Conservation (phyloP, 2,113 vertebrate genomes). For the Leptodactylus fuscus region DNA sequence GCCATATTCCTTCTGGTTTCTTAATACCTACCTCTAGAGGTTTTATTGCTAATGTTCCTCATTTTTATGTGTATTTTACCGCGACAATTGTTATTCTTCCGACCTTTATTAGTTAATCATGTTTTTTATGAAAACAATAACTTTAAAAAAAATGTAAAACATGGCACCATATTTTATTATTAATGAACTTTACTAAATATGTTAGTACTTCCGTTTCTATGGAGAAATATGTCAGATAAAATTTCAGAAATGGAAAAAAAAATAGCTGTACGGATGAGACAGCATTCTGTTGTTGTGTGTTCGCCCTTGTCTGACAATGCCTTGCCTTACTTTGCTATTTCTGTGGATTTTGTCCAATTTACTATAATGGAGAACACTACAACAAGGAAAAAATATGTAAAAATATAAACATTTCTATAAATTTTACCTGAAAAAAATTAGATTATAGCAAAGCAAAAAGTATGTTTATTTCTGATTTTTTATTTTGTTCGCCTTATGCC, state of each 20-base stretch:
- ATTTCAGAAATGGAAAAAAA: background rate
- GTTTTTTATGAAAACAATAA: conserved; percentile 4
- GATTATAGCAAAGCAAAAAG: too few species aligned
- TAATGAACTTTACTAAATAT: conserved; percentile 23
- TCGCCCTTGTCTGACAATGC: background rate
- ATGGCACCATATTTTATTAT: background rate
- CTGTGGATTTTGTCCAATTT: background rate
- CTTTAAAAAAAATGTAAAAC: background rate
- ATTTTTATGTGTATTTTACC: conserved; percentile 35
- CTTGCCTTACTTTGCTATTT: background rate
- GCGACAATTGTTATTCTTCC: conserved; percentile 16
- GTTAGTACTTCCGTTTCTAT: background rate
- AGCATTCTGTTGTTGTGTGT: background rate
- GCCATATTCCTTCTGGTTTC: conserved; percentile 9
- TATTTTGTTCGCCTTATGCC: too few species aligned
- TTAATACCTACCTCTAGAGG: background rate
- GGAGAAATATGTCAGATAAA: background rate
- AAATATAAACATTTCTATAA: too few species aligned
- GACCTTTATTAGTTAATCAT: conserved; percentile 27
- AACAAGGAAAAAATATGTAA: too few species aligned
- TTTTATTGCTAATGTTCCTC: conserved; percentile 20
- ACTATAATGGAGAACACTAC: too few species aligned
- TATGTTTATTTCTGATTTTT: too few species aligned
- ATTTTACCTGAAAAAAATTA: too few species aligned
- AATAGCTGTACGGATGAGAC: background rate